A percentile compares a stretch with the other conserved stretches of the same genome.
These are phyloP conservation scores for Chloropsis hardwickii DNA, from an alignment of 2,113 vertebrate species.

Conservation along the genomic window DNA sequence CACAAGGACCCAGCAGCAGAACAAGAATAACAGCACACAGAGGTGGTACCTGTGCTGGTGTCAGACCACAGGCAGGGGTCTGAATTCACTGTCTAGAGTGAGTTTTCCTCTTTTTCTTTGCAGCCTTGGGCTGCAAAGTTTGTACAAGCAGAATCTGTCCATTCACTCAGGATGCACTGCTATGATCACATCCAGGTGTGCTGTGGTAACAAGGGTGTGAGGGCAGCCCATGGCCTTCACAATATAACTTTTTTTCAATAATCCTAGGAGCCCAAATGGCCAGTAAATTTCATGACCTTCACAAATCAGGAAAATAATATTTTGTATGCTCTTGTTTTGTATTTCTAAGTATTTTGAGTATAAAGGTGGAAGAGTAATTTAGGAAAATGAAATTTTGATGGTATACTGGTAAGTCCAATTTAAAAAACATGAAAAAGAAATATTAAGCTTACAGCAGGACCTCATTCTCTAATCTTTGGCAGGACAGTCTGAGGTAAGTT, in stretches of 20 bases:
- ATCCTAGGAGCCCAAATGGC: background rate
- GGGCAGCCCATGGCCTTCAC: background rate
- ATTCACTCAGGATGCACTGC: background rate
- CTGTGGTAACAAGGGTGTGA: background rate
- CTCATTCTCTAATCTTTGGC: background rate
- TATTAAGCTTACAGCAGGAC: background rate
- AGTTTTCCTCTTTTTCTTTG: background rate
- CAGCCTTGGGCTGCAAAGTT: background rate
- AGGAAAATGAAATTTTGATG: background rate
- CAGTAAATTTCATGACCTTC: background rate
- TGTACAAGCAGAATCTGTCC: background rate
- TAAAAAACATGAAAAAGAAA: background rate
- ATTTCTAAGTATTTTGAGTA: background rate
- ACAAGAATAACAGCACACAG: background rate
- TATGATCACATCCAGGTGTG: background rate
- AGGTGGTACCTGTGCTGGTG: background rate
- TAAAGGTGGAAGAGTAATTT: background rate
- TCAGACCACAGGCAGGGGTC: background rate
- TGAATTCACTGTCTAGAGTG: background rate
- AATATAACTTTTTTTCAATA: background rate
- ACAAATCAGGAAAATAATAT: background rate
- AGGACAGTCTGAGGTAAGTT: background rate
- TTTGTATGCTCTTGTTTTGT: background rate
- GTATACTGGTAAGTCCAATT: background rate
- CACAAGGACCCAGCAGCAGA: background rate